Evolutionary conservation across 2,888 invertebrate genomes (phyloP), one percentile per base, ranked within the genome.

Genomic region (Horisme vitalbata): DNA sequence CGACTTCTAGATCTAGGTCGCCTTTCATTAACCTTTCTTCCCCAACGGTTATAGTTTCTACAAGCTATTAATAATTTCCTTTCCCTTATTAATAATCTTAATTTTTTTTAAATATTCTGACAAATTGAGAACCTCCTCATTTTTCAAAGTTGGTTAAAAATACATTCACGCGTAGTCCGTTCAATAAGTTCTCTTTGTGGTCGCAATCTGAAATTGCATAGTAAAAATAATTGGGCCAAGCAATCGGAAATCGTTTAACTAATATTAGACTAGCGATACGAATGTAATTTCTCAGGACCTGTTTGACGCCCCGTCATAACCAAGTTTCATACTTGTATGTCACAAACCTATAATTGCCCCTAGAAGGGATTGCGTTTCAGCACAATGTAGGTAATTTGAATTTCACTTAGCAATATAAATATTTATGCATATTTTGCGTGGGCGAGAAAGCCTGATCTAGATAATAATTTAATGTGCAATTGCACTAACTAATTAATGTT

Each of bases 231-330:
- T 39, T 39, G 26, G 31, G 30, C 9, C 14, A 38, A 30, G 41
- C 37, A 37, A 48, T 38, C 30, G 34, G 37, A 41, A 38, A 52
- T 35, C 31, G 31, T 45, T 45, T 45, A 8, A 23, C 34, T 48
- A 48, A 41, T 41, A 38, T 37, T 39, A 31, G 21, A 34, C 41
- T 23, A 45, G 33, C 12, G 23, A 21, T 30, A 21, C 26, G 31
- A 35, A 46, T 48, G 30, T 44, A 48, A 52, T 54, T 45, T 53
- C 47, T 34, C 12, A 52, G 46, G 36, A 47, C 45, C 47, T 30
- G 41, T 45, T 47, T 27, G 34, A 33, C 39, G 39, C 38, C 35
- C 12, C 34, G 37, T 26, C 36, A 30, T 45, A 49, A n/a, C 44
- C 49, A 11, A 41, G 55, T 55, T 48, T 34, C 45, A 14, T 26